These are phyloP conservation scores for Urocolius indicus DNA, from an alignment of 2,113 vertebrate genomes.

Conservation along the genomic window DNA sequence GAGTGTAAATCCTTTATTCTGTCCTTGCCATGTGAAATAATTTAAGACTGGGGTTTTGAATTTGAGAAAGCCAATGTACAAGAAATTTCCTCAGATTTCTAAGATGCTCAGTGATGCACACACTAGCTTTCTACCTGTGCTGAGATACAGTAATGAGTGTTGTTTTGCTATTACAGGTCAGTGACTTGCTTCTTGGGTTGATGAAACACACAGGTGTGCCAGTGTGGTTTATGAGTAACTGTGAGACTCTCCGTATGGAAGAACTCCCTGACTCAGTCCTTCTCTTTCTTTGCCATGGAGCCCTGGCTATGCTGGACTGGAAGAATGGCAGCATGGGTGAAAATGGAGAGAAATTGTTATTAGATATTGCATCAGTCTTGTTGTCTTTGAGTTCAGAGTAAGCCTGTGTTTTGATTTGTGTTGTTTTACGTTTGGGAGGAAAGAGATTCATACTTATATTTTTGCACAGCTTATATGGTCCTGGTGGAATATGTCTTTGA, in stretches of 20 bases:
- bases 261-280: conserved; percentile 68
- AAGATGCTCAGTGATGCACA: not conserved
- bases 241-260: conserved; percentile 71
- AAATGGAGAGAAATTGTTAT: conserved; percentile 81
- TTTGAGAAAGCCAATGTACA: not conserved
- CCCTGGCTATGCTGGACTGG: conserved; percentile 93
- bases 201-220: conserved; percentile 60
- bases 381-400: conserved; percentile 89
- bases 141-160: not conserved
- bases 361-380: conserved; percentile 82
- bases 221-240: conserved; percentile 80
- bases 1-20: not conserved
- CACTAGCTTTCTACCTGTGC: not conserved
- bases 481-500: not conserved
- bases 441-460: not conserved
- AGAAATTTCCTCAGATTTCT: not conserved
- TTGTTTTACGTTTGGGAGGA: not conserved
- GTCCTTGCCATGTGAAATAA: fast-evolving
- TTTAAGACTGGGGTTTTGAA: not conserved
- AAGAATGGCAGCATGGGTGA: conserved; percentile 74
- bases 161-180: conserved; percentile 77
- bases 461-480: not conserved
- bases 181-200: conserved; percentile 77
- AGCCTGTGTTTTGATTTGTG: not conserved
- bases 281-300: conserved; percentile 91